Evolutionary conservation across 2,888 invertebrate genomes (phyloP).

Genomic region (Macroteleia sp.): DNA sequence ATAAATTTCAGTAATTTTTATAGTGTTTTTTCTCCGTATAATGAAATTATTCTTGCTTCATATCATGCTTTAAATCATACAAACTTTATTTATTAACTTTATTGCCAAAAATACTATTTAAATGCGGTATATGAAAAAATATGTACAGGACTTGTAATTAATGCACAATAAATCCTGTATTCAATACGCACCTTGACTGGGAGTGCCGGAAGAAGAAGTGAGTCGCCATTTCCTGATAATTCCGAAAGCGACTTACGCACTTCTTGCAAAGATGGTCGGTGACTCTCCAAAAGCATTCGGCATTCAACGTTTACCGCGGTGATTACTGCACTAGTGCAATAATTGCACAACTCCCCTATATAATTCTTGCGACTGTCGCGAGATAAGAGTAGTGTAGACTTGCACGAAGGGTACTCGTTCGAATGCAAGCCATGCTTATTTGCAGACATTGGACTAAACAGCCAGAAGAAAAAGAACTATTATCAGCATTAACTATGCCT

Average conservation of each 20-base stretch:
- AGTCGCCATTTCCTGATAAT: conserved; percentile 48
- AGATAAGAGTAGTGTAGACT: conserved; percentile 49
- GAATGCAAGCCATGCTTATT: conserved; percentile 46
- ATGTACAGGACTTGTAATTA: too few species aligned
- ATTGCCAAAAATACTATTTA: too few species aligned
- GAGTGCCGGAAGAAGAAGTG: conserved; percentile 27
- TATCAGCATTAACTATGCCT: too few species aligned
- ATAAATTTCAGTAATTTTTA: too few species aligned
- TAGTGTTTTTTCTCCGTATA: too few species aligned
- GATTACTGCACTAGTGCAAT: conserved; percentile 80
- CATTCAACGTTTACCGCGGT: conserved; percentile 73
- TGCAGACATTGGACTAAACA: conserved; percentile 58
- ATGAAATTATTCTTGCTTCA: too few species aligned
- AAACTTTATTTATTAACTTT: too few species aligned
- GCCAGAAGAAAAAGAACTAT: conserved; percentile 30
- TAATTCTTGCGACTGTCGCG: conserved; percentile 68
- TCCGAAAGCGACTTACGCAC: conserved; percentile 33
- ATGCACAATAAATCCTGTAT: conserved; percentile 6
- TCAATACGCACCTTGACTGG: conserved; percentile 1
- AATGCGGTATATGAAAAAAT: too few species aligned
- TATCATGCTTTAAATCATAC: too few species aligned
- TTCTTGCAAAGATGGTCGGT: conserved; percentile 38
- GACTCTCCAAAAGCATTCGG: conserved; percentile 59
- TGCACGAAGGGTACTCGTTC: conserved; percentile 49
- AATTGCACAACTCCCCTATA: conserved; percentile 81